Base-by-base conservation (phyloP, 2,888 invertebrate genomes). In the Euplexia lucipara region DNA sequence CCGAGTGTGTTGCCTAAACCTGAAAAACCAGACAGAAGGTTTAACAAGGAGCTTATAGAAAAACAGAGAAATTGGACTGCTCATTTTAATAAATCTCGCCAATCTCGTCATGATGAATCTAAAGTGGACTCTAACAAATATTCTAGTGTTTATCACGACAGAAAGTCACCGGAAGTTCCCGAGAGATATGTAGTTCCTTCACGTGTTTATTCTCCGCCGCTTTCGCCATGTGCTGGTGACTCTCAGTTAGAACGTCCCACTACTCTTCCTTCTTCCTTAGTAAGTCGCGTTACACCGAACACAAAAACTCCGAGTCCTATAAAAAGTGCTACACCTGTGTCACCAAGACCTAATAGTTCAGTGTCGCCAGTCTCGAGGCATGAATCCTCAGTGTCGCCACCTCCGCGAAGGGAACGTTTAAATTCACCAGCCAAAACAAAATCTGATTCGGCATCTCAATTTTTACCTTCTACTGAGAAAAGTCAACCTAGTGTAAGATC, bases 1-100 rank as follows among this genome's bases (percentile, higher is more conserved):
- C 96, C 96, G 7, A 96, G 96, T 72, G 95, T 96, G 66, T 94
- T 96, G 81, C 96, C 96, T 14, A 98, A 97, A 88, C 98, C 98
- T 0, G 98, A 98, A 84, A 98, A 98, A 90, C 98, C 98, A 3
- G 98, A 98, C 88, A 95, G 98, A 61, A 97, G 97, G 85, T 97
- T 98, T 83, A 98, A 98, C 71, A 97, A 98, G 79, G 98, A 98
- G 90, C 95, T 98, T 60, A 98, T 98, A 79, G 98, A 98, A 91
- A 98, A 98, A 85, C 98, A 98, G 88, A 97, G 97, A 87, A 98
- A 98, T 93, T 98, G 98, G 98, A 98, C 98, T 34, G 97, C 98
- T 69, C 98, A 98, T 92, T 98, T 98, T 90, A 97, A 97, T 67
- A 98, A 98, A 94, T 96, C 97, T 54, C 96, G 97, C 78, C 96